Base-by-base conservation (phyloP, 2,888 invertebrate genomes). In the Hydropsyche betteni region DNA sequence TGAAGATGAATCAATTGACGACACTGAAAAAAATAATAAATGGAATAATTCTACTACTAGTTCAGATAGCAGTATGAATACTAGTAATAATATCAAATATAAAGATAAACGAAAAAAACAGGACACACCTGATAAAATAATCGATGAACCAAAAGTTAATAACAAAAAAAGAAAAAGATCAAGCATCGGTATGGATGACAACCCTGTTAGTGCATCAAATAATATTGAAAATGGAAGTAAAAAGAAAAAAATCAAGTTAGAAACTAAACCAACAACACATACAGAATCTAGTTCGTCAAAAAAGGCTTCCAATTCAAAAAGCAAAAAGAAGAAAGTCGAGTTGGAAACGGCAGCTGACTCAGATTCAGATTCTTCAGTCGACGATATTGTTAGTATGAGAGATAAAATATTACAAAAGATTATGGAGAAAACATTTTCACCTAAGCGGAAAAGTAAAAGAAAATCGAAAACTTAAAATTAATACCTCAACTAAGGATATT, bases 321-420 rank as follows among this genome's bases (percentile, higher is more conserved):
- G 3, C 44, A 44, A 44, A 10, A 44, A 1, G 44, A 44, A 44
- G 10, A 44, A 44, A 10, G 44, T 44, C 44, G 10, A 44, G 10
- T 44, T 44, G 44, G 44, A 2, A 44, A 10, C 44, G 3, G 44
- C 24, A 24, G 24, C 53, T 2, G 16, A 58, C 8, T 58, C 58
- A 58, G 16, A 58, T 58, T 58, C 58, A 16, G 58, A 68, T 8
- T 68, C 68, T 5, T 68, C 68, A 5, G 68, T 12, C 24, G 34
- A 34, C 10, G 68, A 68, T 68, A 68, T 68, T 36, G 4, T 6
- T 8, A 34, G 33, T 38, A 33, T n/a, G 8, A 10, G 5, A 12
- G 36, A 8, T 6, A 14, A 68, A 5, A 68, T 68, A 38, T 10
- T 33, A 1, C 16, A 68, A 34, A 36, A 68, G 34, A 36, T 68